Base-by-base conservation (phyloP, 2,113 vertebrate species). In the Sorex araneus region DNA sequence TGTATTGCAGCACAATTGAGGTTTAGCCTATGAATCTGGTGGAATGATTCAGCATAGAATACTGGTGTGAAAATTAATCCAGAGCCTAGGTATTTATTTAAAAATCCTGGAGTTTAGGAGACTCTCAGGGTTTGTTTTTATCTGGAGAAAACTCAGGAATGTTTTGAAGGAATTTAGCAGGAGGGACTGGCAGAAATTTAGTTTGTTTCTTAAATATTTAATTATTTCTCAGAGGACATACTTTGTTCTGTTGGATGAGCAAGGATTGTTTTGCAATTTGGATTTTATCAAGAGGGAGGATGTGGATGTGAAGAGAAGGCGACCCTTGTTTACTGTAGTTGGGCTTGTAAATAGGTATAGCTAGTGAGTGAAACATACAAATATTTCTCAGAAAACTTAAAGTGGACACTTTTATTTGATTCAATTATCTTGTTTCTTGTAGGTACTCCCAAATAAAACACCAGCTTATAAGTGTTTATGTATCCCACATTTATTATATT, bases 1-100 rank as follows among this genome's bases (percentile, higher is more conserved):
- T 40, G 57, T 63, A 27, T 3, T 74, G 47, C 18, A 84, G 19
- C 32, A 34, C 19, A 54, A 34, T 7, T 21, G 13, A 9, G 40
- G 67, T 71, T 91, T 90, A 71, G 8, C 13, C 27, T 43, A 27
- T 79, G 70, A 47, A 43, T 91, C 90, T 94, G 57, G 23, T 71
- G 66, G 28, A 25, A 32, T 23, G 57, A 36, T 18, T 57, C 54
- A 30, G 27, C 11, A 63, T 66, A 87, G 70, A 92, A 87, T 23
- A 67, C 30, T 28, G 67, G 0, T n/a, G 5, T 79, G 66, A 47
- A 78, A 66, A 70, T 84, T 7, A 23, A 85, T 23, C 21, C 3
- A 30, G 64, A 66, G 12, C 27, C 18, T 32, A 34, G 27, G n/a
- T 4, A 11, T 82, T 89, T 80, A n/a, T 43, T 77, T 92, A 70